These are phyloP conservation scores for Papilio machaon DNA, from an alignment of 1,140 invertebrate species.

Conservation along the genomic window DNA sequence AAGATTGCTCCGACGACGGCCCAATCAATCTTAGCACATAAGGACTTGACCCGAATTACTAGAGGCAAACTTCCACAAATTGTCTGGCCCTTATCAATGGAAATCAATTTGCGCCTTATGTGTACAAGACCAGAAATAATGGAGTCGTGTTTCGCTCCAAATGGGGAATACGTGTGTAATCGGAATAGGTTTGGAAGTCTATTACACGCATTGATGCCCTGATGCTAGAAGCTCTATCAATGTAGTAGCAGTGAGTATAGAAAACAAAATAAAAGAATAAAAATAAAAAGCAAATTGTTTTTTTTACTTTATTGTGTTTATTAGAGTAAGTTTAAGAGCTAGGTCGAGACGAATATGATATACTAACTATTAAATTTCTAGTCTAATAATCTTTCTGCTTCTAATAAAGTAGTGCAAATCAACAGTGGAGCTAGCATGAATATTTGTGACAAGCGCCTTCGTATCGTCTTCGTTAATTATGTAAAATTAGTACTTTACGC, in stretches of 20 bases:
- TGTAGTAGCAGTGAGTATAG: neutral
- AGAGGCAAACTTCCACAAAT: slow-evolving; percentile 34
- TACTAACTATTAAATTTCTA: too few species aligned
- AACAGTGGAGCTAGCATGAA: too few species aligned
- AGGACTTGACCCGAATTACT: slow-evolving; percentile 40
- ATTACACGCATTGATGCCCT: slow-evolving; percentile 17
- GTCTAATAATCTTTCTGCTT: too few species aligned
- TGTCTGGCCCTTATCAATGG: slow-evolving; percentile 44
- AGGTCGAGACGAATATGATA: too few species aligned
- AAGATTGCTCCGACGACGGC: slow-evolving; percentile 13
- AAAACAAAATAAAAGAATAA: neutral
- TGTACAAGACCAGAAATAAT: slow-evolving; percentile 32
- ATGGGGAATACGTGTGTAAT: slow-evolving; percentile 11
- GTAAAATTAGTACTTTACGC: too few species aligned
- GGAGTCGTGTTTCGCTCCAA: neutral
- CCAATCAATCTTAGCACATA: slow-evolving; percentile 32
- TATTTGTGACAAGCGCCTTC: too few species aligned
- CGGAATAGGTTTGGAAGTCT: slow-evolving; percentile 13
- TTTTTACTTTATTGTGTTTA: neutral
- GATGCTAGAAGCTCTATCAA: neutral
- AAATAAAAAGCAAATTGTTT: neutral
- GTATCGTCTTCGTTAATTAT: too few species aligned
- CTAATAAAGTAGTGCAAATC: too few species aligned
- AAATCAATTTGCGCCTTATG: slow-evolving; percentile 46
- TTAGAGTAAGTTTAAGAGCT: neutral